Base-by-base conservation (phyloP, 1,140 invertebrate genomes). In the Sesamia nonagrioides region DNA sequence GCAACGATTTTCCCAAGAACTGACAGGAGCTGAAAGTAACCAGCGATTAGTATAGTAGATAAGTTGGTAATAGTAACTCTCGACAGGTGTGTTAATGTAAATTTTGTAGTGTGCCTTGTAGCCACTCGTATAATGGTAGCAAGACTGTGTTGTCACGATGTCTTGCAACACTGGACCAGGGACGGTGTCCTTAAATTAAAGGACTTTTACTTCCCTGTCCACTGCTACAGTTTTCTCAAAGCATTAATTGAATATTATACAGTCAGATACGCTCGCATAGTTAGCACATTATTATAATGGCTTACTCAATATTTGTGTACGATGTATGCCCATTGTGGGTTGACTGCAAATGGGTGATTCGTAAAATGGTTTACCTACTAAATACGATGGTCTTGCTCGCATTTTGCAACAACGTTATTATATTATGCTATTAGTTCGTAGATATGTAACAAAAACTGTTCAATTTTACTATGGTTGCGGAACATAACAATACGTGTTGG, bases 191-290 rank as follows among this genome's bases (percentile, higher is more conserved):
- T 92, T 92, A 88, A 88, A 88, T 84, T 84, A 82, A 88, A 88
- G 86, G 89, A 87, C 87, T 90, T 91, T 91, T 91, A 91, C 90
- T 93, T 93, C 90, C 88, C 87, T 63, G 80, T 89, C 77, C 40
- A 42, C 58, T 85, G 81, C 84, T 84, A 85, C 82, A 84, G 82
- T 84, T 87, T 82, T 80, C 77, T 69, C 66, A 80, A 79, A 82
- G 84, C 78, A 77, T 89, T 90, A 91, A 87, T 88, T 89, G 84
- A 88, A 85, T 85, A 87, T 88, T 89, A 86, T 85, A 82, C 79
- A 86, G 79, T 78, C 79, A 69, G 86, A 88, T 90, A 87, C 80
- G 77, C 85, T 88, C 84, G 73, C 69, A 84, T 80, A 77, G 71
- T 89, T 90, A 81, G 86, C 78, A 88, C 84, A 86, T 84, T 79